Evolutionary conservation across 2,113 vertebrate genomes (phyloP), one percentile per base, ranked within the genome.

Genomic region (Chitala chitala): DNA sequence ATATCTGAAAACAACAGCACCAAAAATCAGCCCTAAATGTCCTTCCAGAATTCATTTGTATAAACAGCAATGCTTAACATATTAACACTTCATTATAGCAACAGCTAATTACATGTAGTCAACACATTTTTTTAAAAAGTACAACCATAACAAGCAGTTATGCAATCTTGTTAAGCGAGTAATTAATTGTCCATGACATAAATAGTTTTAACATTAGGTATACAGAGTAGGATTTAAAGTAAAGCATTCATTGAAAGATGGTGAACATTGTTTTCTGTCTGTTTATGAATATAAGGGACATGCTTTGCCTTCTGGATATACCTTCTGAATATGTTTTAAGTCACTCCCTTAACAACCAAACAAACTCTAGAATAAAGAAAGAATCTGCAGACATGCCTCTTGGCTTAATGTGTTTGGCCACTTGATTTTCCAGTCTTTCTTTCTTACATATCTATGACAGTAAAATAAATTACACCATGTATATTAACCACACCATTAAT

Each of bases 1-100:
- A n/a, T n/a, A n/a, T n/a, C n/a, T n/a, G n/a, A n/a, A n/a, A n/a
- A n/a, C n/a, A n/a, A n/a, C n/a, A n/a, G n/a, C n/a, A n/a, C n/a
- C n/a, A n/a, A n/a, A n/a, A n/a, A n/a, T n/a, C n/a, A n/a, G n/a
- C n/a, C 1, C 7, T 6, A 4, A 55, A 44, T 24, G 7, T 61
- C 73, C 48, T 38, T 22, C 56, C 17, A 66, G 12, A 22, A 6
- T 51, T 73, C 38, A 13, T 3, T 42, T 46, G 20, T 74, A 40
- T 79, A 82, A 82, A 82, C 77, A 78, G 36, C 22, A 40, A 3
- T n/a, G n/a, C 38, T 55, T 76, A 8, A 51, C 48, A 80, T 79
- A 74, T 82, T 84, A 74, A 76, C 12, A 79, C 77, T 82, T 85
- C 81, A 75, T 84, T 61, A 77, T 78, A 76, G 69, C 61, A 75